These are phyloP conservation scores for Spodoptera exigua DNA, from an alignment of 2,888 invertebrate species.

Conservation along the genomic window DNA sequence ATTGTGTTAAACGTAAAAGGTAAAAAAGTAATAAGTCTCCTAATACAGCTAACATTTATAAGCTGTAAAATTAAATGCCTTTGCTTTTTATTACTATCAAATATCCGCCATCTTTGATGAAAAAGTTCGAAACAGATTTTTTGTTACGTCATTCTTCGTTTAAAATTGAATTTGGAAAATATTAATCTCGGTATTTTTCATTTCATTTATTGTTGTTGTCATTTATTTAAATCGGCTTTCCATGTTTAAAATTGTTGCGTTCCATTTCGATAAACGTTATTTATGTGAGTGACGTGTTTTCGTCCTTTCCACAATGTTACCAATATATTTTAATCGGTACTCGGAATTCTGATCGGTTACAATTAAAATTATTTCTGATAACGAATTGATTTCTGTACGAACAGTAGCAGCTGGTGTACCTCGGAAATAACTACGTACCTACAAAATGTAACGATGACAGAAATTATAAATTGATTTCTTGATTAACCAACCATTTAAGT, in stretches of 20 bases:
- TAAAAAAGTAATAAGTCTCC: slow-evolving; percentile 59
- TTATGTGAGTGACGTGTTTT: slow-evolving; percentile 32
- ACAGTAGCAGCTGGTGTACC: neutral
- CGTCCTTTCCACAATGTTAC: slow-evolving; percentile 17
- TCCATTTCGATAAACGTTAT: slow-evolving; percentile 38
- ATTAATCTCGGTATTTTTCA: slow-evolving; percentile 39
- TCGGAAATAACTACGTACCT: too few species aligned
- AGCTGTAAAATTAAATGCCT: slow-evolving; percentile 63
- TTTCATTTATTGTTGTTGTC: slow-evolving; percentile 22
- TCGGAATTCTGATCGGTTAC: slow-evolving; percentile 24
- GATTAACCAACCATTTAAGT: too few species aligned
- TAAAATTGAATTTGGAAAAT: slow-evolving; percentile 40
- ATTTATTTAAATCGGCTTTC: slow-evolving; percentile 39
- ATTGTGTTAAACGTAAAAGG: slow-evolving; percentile 54
- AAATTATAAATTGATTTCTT: too few species aligned
- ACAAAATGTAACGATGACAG: too few species aligned
- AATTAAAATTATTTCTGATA: slow-evolving; percentile 34
- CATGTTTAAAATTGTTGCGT: slow-evolving; percentile 39
- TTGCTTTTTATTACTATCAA: slow-evolving; percentile 58
- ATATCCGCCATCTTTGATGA: slow-evolving; percentile 45
- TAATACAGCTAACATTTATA: slow-evolving; percentile 55
- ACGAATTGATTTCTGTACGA: slow-evolving; percentile 14
- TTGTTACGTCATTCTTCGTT: slow-evolving; percentile 46
- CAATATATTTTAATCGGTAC: slow-evolving; percentile 18
- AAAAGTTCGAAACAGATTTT: slow-evolving; percentile 14